Evolutionary conservation across 2,113 vertebrate genomes (phyloP).

Genomic region (Pterocles burchelli): DNA sequence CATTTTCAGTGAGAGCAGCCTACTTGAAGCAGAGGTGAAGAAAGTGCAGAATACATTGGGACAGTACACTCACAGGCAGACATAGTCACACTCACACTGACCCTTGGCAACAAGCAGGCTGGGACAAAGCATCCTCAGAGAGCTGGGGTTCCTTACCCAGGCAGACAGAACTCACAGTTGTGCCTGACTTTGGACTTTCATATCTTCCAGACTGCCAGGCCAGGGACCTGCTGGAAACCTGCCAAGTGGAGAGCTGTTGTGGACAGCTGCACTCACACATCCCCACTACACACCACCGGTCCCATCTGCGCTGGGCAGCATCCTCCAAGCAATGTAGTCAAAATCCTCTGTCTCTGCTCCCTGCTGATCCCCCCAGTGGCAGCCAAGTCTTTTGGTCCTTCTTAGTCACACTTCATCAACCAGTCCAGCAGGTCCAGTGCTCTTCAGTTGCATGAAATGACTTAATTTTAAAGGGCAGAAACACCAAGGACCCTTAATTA

Average conservation of each 20-base stretch:
- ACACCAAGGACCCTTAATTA: not conserved
- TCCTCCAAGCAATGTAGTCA: not conserved
- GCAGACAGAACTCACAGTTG: not conserved
- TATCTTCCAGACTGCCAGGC: not conserved
- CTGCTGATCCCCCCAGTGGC: not conserved
- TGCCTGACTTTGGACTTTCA: not conserved
- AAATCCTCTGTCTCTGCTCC: not conserved
- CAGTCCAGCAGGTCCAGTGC: not conserved
- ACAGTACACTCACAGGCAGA: not conserved
- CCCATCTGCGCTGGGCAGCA: fast-evolving
- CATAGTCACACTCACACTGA: fast-evolving
- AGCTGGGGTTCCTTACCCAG: not conserved
- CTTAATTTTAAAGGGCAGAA: not conserved
- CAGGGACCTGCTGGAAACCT: not conserved
- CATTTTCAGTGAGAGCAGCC: not conserved
- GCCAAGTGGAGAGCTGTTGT: not conserved
- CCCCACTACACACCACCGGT: fast-evolving
- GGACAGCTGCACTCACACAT: not conserved
- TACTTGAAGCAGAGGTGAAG: not conserved
- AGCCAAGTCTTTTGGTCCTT: not conserved
- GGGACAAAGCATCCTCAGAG: not conserved
- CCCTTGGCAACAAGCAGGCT: fast-evolving
- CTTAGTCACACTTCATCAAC: not conserved
- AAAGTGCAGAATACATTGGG: not conserved
- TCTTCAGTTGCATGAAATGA: not conserved